Percentiles rank a stretch among this genome's conserved stretches.
These are phyloP conservation scores for Halcyon chelicuti DNA, from an alignment of 2,797 vertebrate species.

Conservation along the genomic window DNA sequence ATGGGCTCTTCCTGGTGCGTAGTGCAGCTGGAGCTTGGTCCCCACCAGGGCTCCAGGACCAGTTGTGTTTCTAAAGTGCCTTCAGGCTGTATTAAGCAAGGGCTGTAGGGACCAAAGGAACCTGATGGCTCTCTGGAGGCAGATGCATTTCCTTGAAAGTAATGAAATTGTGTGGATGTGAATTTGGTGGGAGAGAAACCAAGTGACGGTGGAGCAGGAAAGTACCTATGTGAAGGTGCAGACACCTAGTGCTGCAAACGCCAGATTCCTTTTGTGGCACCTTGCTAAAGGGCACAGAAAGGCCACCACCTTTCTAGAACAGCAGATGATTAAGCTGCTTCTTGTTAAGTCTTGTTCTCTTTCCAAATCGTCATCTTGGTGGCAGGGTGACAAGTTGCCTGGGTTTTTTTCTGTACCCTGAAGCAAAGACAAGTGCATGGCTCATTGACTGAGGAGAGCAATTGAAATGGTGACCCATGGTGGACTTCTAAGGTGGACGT, in stretches of 20 bases:
- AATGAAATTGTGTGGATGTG: not conserved
- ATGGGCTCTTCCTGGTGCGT: not conserved
- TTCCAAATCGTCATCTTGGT: not conserved
- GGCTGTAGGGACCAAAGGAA: not conserved
- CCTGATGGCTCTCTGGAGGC: not conserved
- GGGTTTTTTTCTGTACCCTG: not conserved
- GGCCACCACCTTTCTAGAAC: not conserved
- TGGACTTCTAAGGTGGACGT: not conserved
- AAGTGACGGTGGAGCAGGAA: not conserved
- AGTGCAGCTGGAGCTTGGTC: not conserved
- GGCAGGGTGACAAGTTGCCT: not conserved
- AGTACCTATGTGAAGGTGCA: not conserved
- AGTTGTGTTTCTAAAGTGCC: not conserved
- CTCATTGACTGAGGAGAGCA: not conserved
- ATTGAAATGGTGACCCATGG: not conserved
- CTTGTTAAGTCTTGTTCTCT: not conserved
- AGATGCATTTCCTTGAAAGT: not conserved
- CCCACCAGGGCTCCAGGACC: not conserved
- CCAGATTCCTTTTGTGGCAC: not conserved
- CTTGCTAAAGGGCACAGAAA: not conserved
- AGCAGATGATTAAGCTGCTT: not conserved
- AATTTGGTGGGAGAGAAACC: not conserved
- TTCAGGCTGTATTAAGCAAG: not conserved
- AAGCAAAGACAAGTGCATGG: not conserved
- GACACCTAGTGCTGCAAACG: not conserved